Evolutionary conservation across 1,140 invertebrate genomes (phyloP).

Genomic region (Solenopsis invicta): DNA sequence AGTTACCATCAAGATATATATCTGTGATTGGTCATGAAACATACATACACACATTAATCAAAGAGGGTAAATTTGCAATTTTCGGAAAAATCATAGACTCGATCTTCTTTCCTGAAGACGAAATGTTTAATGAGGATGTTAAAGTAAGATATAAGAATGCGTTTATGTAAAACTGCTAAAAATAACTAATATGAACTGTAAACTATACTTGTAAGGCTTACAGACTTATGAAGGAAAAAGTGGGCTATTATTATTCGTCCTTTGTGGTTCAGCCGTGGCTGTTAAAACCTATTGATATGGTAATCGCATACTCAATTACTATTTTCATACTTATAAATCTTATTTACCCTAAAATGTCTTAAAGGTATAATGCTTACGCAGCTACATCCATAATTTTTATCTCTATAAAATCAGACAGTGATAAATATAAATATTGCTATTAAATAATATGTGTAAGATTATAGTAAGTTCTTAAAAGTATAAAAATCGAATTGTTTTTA

Average conservation of each 20-base stretch:
- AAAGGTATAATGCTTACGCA: background rate
- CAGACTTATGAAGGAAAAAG: slow-evolving; percentile 77
- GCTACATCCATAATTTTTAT: background rate
- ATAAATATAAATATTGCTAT: background rate
- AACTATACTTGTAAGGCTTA: slow-evolving; percentile 71
- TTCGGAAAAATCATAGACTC: slow-evolving; percentile 74
- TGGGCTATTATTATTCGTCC: slow-evolving; percentile 73
- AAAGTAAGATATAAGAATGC: slow-evolving; percentile 66
- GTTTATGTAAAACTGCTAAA: background rate
- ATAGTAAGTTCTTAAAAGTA: background rate
- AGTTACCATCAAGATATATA: slow-evolving; percentile 71
- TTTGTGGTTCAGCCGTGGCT: slow-evolving; percentile 83
- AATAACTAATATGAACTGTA: background rate
- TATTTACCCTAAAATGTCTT: background rate
- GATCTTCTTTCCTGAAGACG: slow-evolving; percentile 78
- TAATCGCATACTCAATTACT: slow-evolving; percentile 60
- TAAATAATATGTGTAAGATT: background rate
- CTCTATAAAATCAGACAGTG: background rate
- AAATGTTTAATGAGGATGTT: slow-evolving; percentile 68
- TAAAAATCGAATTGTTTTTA: background rate
- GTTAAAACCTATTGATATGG: slow-evolving; percentile 76
- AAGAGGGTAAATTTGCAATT: slow-evolving; percentile 75
- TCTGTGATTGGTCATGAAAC: slow-evolving; percentile 42
- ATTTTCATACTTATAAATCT: background rate
- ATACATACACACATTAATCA: slow-evolving; percentile 55